A percentile compares a stretch with the other conserved stretches of the same genome.
Conservation (phyloP, 2,113 vertebrate genomes). For the Sinocyclocheilus grahami region DNA sequence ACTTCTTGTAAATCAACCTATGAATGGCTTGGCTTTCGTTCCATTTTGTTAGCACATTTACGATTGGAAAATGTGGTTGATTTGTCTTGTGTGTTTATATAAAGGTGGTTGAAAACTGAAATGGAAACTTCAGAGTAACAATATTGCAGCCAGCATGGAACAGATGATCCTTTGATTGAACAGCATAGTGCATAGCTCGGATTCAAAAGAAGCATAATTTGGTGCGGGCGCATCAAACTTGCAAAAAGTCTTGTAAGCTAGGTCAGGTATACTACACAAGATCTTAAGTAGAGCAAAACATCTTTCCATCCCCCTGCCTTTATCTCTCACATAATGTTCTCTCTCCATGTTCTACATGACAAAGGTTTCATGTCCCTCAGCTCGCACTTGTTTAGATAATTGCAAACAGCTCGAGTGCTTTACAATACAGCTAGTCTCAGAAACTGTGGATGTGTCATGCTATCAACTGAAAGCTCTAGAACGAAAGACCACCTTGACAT, state of each 20-base stretch:
- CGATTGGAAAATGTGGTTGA: not conserved
- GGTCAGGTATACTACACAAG: not conserved
- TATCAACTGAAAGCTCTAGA: not conserved
- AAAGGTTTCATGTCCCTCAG: conserved; percentile 7
- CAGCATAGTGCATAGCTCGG: not conserved
- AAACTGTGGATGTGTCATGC: not conserved
- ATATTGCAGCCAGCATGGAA: not conserved
- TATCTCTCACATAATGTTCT: not conserved
- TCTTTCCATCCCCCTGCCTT: not conserved
- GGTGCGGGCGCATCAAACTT: conserved; percentile 1
- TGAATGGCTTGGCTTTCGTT: not conserved
- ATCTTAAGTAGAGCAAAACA: conserved; percentile 9
- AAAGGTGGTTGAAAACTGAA: not conserved
- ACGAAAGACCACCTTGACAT: conserved; percentile 26
- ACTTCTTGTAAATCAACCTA: not conserved
- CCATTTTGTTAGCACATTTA: not conserved
- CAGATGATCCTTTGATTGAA: conserved; percentile 24
- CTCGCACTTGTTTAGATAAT: conserved; percentile 8
- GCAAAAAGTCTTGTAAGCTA: not conserved
- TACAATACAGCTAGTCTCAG: not conserved
- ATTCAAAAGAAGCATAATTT: not conserved
- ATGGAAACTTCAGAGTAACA: conserved; percentile 10
- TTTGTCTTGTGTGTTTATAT: not conserved
- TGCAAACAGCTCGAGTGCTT: not conserved
- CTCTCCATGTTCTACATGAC: conserved; percentile 29